Base-by-base conservation (phyloP, 2,888 invertebrate species). In the Microplitis deprimator region DNA sequence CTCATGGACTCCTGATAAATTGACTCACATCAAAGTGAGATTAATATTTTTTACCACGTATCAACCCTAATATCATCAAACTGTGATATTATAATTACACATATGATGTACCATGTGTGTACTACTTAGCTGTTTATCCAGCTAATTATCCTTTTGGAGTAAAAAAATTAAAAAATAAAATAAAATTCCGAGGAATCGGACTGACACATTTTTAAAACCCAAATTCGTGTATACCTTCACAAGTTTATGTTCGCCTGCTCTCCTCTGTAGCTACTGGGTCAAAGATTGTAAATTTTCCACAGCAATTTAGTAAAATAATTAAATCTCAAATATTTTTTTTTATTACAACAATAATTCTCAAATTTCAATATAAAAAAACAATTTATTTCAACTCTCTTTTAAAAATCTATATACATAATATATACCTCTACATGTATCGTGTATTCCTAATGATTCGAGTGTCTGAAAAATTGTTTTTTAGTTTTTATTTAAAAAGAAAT, bases 381-480 rank as follows among this genome's bases (percentile, higher is more conserved):
- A 8, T 50, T 50, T 8, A 13, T 76, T 61, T 73, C 38, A 29
- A 29, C 29, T 40, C 20, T 41, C 29, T 65, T 68, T 13, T 62
- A 68, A 70, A 67, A 61, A 16, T 68, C 59, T 38, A 29, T 29
- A 29, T 29, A 29, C 3, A 29, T 29, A 29, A 29, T 29, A 29
- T 29, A 29, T 40, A 64, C 61, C 16, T 50, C 38, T 61, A 29
- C 17, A 64, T 71, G 10, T 69, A 50, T 40, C 20, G 61, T 61
- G 68, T 68, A 41, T 62, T 70, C 40, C 74, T 65, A 16, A 40
- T 74, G 61, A 70, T 74, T 65, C 77, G 39, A 59, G 73, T 73
- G 74, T 70, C 74, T 70, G 70, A 41, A 39, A 41, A 59, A 16
- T 64, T 70, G 62, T 73, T 69, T 73, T 73, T 74, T 65, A 67